Evolutionary conservation across 2,113 vertebrate species (phyloP).

Genomic region (Pangasianodon hypophthalmus): DNA sequence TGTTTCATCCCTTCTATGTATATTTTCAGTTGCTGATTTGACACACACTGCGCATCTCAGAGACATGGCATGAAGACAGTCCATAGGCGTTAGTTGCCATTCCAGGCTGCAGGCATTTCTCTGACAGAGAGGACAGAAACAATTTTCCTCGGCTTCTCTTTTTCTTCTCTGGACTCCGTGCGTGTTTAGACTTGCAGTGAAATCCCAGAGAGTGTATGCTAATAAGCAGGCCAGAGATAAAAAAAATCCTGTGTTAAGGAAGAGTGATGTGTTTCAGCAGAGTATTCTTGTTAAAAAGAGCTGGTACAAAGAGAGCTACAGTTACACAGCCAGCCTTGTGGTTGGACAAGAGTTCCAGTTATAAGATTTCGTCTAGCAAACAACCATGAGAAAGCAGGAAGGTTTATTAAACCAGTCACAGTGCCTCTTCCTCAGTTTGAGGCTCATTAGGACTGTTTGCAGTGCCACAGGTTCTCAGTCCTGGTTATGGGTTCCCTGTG

Average conservation of each 20-base stretch:
- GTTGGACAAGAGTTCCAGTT: not conserved
- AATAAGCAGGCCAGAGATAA: not conserved
- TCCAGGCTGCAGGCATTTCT: constrained; percentile 5
- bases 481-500: not conserved
- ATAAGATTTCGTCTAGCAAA: not conserved
- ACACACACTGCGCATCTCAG: not conserved
- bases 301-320: not conserved
- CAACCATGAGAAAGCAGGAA: not conserved
- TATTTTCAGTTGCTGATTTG: not conserved
- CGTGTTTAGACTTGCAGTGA: constrained; percentile 22
- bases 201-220: constrained; percentile 3
- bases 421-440: not conserved
- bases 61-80: not conserved
- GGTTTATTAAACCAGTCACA: not conserved
- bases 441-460: not conserved
- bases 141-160: not conserved
- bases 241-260: not conserved
- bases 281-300: not conserved
- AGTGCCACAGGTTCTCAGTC: too few relatives aligned
- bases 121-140: not conserved
- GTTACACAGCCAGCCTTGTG: not conserved
- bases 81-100: not conserved
- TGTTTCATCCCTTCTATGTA: not conserved
- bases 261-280: not conserved
- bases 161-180: not conserved